These are phyloP conservation scores for Etheostoma cragini DNA, from an alignment of 2,113 vertebrate genomes.

Conservation along the genomic window DNA sequence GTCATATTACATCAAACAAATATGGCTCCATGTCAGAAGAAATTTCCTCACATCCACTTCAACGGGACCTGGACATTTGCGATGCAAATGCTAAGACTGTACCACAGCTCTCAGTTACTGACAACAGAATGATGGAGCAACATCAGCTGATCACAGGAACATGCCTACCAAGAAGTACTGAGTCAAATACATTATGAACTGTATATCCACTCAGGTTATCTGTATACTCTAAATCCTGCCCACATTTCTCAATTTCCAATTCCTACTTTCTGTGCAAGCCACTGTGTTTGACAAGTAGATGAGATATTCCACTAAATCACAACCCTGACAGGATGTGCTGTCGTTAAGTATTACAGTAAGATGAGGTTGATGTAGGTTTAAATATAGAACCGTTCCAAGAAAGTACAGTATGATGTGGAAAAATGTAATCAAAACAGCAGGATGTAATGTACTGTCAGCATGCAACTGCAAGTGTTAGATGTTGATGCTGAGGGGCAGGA, in stretches of 20 bases:
- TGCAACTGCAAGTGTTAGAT: background rate
- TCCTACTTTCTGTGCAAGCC: background rate
- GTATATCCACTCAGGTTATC: slow-evolving; percentile 9
- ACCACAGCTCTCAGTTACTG: background rate
- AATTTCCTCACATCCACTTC: background rate
- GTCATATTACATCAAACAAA: slow-evolving; percentile 38
- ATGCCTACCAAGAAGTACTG: background rate
- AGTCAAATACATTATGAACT: background rate
- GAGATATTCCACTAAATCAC: slow-evolving; percentile 29
- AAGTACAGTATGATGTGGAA: background rate
- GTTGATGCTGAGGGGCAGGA: slow-evolving; percentile 10
- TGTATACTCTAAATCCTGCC: background rate
- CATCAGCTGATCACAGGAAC: slow-evolving; percentile 11
- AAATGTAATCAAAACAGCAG: slow-evolving; percentile 1
- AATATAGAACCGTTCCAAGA: slow-evolving; percentile 39
- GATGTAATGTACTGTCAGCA: background rate
- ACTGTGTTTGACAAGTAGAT: slow-evolving; percentile 44
- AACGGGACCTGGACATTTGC: background rate
- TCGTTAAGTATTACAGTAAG: slow-evolving; percentile 17
- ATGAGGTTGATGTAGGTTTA: slow-evolving; percentile 32
- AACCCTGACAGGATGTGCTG: slow-evolving; percentile 29
- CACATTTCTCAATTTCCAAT: slow-evolving; percentile 11
- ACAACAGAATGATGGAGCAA: background rate
- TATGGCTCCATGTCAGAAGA: slow-evolving; percentile 44
- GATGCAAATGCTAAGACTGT: background rate